A percentile compares a stretch with the other conserved stretches of the same genome.
These are phyloP conservation scores for Macquaria australasica DNA, from an alignment of 2,113 vertebrate genomes.

Conservation along the genomic window DNA sequence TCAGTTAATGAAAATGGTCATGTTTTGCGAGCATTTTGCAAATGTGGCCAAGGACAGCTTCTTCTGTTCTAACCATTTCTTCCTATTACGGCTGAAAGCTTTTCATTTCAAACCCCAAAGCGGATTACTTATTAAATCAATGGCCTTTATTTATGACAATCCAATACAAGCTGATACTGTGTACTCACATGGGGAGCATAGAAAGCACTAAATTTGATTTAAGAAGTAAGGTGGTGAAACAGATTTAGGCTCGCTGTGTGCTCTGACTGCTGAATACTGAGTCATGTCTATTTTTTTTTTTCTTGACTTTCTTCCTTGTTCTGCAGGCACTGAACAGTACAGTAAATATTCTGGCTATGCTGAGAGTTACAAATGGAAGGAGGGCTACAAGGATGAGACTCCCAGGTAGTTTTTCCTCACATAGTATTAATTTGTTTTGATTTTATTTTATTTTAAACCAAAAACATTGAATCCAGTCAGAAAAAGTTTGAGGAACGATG, in stretches of 20 bases:
- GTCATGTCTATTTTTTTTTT: conserved; percentile 17
- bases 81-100: conserved; percentile 60
- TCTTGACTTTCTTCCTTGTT: conserved; percentile 14
- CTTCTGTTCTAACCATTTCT: conserved; percentile 54
- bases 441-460: not conserved
- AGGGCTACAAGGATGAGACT: conserved; percentile 68
- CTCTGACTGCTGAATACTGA: conserved; percentile 50
- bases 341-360: conserved; percentile 97
- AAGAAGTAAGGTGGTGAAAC: conserved; percentile 58
- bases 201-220: conserved; percentile 73
- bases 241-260: conserved; percentile 52
- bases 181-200: conserved; percentile 61
- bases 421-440: not conserved
- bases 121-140: conserved; percentile 76
- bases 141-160: conserved; percentile 74
- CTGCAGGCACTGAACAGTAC: conserved; percentile 93
- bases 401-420: conserved; percentile 65
- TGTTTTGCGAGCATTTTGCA: conserved; percentile 31
- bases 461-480: not conserved
- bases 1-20: not conserved
- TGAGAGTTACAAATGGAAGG: conserved; percentile 90
- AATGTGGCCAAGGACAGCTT: conserved; percentile 40
- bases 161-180: conserved; percentile 68
- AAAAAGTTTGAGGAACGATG: not conserved
- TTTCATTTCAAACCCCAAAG: conserved; percentile 77